Evolutionary conservation across 2,888 invertebrate genomes (phyloP).

Genomic region (Subacronicta megacephala): DNA sequence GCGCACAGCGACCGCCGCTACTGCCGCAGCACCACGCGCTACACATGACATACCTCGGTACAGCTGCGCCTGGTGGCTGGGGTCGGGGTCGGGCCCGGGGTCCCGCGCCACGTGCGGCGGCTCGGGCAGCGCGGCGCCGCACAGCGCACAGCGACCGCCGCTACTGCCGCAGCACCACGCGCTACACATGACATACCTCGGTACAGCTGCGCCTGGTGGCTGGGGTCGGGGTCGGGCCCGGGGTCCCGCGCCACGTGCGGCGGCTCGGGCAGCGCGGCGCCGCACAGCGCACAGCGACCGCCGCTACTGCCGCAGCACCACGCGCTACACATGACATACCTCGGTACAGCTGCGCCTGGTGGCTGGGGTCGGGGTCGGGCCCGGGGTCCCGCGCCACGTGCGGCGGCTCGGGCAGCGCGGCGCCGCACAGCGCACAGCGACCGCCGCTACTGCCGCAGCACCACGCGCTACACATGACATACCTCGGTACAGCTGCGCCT

Average conservation of each 20-base stretch:
- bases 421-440: constrained; percentile 58
- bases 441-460: constrained; percentile 68
- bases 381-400: constrained; percentile 40
- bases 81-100: constrained; percentile 30
- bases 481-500: constrained; percentile 64
- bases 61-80: constrained; percentile 50
- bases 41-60: constrained; percentile 60
- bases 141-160: constrained; percentile 62
- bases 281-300: constrained; percentile 59
- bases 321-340: constrained; percentile 53
- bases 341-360: constrained; percentile 58
- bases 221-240: constrained; percentile 28
- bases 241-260: constrained; percentile 43
- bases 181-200: constrained; percentile 56
- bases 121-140: constrained; percentile 22
- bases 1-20: constrained; percentile 64
- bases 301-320: constrained; percentile 70
- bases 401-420: constrained; percentile 47
- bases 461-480: constrained; percentile 16
- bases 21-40: constrained; percentile 68
- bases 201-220: constrained; percentile 56
- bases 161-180: constrained; percentile 69
- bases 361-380: constrained; percentile 25
- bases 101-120: constrained; percentile 50
- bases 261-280: constrained; percentile 39